Evolutionary conservation across 1,140 invertebrate species (phyloP).

Genomic region (Micrasema longulum): DNA sequence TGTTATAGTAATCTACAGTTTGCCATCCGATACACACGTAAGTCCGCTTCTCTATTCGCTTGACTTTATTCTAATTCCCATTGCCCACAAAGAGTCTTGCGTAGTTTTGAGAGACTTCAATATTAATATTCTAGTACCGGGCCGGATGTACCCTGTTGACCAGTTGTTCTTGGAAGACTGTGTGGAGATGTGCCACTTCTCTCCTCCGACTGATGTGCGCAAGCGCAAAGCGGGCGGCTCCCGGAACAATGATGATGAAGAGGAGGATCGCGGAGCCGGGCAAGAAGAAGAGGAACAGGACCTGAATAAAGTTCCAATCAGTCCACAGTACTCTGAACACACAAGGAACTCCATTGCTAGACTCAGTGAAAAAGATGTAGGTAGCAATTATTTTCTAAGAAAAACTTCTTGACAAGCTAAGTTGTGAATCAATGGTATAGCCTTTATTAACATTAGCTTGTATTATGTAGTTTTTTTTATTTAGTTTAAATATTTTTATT

Average conservation of each 20-base stretch:
- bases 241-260: conserved; percentile 73
- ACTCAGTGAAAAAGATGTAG: conserved; percentile 83
- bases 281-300: conserved; percentile 82
- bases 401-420: too few relatives aligned
- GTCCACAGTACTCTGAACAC: conserved; percentile 68
- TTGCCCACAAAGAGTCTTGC: too few relatives aligned
- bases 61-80: too few relatives aligned
- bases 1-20: too few relatives aligned
- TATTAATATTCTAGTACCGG: conserved; percentile 78
- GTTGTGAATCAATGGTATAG: too few relatives aligned
- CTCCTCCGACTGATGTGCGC: conserved; percentile 76
- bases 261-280: conserved; percentile 67
- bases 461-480: too few relatives aligned
- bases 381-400: too few relatives aligned
- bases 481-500: too few relatives aligned
- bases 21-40: too few relatives aligned
- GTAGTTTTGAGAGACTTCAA: too few relatives aligned
- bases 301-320: conserved; percentile 75
- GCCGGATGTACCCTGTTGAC: conserved; percentile 83
- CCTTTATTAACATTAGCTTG: too few relatives aligned
- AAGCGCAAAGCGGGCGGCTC: conserved; percentile 72
- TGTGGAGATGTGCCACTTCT: conserved; percentile 79
- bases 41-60: too few relatives aligned
- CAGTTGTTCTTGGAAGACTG: conserved; percentile 94
- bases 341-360: conserved; percentile 80